Base-by-base conservation (phyloP, 1,140 invertebrate species). In the Cyphomyrmex costatus region DNA sequence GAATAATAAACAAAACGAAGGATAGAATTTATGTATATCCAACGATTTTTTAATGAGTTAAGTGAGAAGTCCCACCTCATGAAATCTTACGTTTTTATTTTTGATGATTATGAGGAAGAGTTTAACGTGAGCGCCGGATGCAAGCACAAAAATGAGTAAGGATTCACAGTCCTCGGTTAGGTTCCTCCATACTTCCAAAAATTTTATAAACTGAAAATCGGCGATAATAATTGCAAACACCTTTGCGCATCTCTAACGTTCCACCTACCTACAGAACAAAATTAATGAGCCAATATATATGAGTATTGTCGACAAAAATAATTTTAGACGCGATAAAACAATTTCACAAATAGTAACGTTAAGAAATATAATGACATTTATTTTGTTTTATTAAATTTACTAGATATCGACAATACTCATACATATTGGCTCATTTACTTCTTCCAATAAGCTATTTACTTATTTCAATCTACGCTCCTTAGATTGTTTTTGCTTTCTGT, bases 131-230 rank as follows among this genome's bases (percentile, higher is more conserved):
- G 27, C 77, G 27, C 27, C n/a, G n/a, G 36, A 24, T n/a, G 46
- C 3, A 2, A 68, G 0, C 5, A n/a, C 1, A 0, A 49, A 12
- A 3, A 49, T 16, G n/a, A 79, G 24, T 7, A 79, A 33, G 14
- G 46, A 79, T 19, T 79, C 77, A n/a, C 61, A 79, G 30, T 79
- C n/a, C 49, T 68, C 24, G 21, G 10, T 66, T 1, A 79, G 14
- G 14, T 6, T 36, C 1, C 8, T 51, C 77, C 46, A 79, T 16
- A 36, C 53, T 51, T 66, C 46, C 1, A 12, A 21, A 0, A 79
- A 2, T 42, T 14, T 19, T 68, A 79, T 16, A 24, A 79, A 56
- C 46, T 79, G 30, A 66, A 79, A 79, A 79, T 53, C 46, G 14
- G n/a, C 10, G 63, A 49, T 63, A 46, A 49, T 78, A 63, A 78